Conservation (phyloP, 2,888 invertebrate species). For the Tetrapedia diversipes region DNA sequence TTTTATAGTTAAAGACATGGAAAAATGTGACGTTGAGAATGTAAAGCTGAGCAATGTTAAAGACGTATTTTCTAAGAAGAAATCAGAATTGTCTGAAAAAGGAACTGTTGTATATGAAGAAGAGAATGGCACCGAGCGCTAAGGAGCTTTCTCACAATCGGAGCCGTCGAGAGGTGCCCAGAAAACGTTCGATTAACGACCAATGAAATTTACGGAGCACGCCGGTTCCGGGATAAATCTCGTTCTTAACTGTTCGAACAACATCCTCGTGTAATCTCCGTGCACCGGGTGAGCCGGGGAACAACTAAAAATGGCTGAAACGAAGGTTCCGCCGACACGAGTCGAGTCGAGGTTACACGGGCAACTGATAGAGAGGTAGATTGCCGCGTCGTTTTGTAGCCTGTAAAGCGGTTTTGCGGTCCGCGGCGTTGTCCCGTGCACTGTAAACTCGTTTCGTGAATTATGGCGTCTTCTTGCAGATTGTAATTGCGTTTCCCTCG, state of each 20-base stretch:
- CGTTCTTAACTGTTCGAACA: neutral
- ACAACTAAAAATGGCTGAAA: slow-evolving; percentile 14
- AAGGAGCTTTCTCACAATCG: neutral
- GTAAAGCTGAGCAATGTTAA: too few species aligned
- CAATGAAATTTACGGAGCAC: slow-evolving; percentile 10
- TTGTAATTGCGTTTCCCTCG: slow-evolving; percentile 35
- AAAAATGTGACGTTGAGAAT: too few species aligned
- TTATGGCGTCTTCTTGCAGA: slow-evolving; percentile 37
- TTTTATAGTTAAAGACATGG: too few species aligned
- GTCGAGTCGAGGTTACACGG: neutral
- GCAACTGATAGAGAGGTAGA: slow-evolving; percentile 39
- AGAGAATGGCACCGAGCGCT: too few species aligned
- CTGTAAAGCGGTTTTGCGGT: slow-evolving; percentile 43
- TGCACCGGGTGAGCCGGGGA: neutral
- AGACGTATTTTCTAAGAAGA: too few species aligned
- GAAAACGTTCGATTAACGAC: slow-evolving; percentile 19
- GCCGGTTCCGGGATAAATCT: neutral
- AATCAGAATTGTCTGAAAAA: too few species aligned
- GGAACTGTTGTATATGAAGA: too few species aligned
- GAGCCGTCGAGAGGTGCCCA: neutral
- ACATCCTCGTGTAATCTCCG: slow-evolving; percentile 9
- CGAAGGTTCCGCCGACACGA: slow-evolving; percentile 5
- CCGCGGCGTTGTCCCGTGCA: slow-evolving; percentile 31
- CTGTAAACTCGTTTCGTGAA: slow-evolving; percentile 38
- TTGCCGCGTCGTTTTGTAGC: slow-evolving; percentile 35